Percentiles rank a stretch among this genome's conserved stretches.
Evolutionary conservation across 1,140 invertebrate genomes (phyloP).

Genomic region (Stegodyphus dumicola): DNA sequence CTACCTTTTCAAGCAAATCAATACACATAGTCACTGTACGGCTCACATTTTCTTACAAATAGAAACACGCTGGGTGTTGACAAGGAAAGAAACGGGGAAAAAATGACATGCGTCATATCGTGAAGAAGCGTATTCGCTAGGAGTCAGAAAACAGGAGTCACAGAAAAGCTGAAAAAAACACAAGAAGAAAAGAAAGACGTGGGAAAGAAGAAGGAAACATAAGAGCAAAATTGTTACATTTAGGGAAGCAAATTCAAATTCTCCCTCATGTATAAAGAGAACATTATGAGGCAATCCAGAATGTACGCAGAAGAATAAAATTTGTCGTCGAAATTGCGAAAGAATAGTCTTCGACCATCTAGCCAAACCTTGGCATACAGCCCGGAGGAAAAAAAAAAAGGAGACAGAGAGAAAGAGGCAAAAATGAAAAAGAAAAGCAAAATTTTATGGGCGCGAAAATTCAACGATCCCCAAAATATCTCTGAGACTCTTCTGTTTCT

Average conservation of each 20-base stretch:
- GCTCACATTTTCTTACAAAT: too few relatives aligned
- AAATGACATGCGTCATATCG: too few relatives aligned
- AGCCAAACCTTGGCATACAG: conserved; percentile 38
- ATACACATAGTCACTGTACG: too few relatives aligned
- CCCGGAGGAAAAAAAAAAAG: conserved; percentile 25
- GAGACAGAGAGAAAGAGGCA: background rate
- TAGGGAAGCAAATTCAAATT: conserved; percentile 43
- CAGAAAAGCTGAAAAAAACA: too few relatives aligned
- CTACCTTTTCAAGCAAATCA: too few relatives aligned
- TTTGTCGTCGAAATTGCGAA: conserved; percentile 46
- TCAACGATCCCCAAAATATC: conserved; percentile 59
- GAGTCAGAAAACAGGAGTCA: too few relatives aligned
- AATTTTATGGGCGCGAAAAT: conserved; percentile 49
- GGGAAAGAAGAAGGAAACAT: too few relatives aligned
- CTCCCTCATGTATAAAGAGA: conserved; percentile 50
- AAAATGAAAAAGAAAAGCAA: conserved; percentile 23
- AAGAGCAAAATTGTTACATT: background rate
- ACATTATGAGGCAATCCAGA: conserved; percentile 48
- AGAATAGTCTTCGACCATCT: conserved; percentile 29
- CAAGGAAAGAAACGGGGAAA: too few relatives aligned
- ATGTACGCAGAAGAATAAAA: conserved; percentile 40
- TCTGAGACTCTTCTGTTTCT: conserved; percentile 7
- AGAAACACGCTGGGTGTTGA: too few relatives aligned
- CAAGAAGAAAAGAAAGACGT: too few relatives aligned
- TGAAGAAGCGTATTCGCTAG: too few relatives aligned